These are phyloP conservation scores for Silurus meridionalis DNA, from an alignment of 2,113 vertebrate species.

Conservation along the genomic window DNA sequence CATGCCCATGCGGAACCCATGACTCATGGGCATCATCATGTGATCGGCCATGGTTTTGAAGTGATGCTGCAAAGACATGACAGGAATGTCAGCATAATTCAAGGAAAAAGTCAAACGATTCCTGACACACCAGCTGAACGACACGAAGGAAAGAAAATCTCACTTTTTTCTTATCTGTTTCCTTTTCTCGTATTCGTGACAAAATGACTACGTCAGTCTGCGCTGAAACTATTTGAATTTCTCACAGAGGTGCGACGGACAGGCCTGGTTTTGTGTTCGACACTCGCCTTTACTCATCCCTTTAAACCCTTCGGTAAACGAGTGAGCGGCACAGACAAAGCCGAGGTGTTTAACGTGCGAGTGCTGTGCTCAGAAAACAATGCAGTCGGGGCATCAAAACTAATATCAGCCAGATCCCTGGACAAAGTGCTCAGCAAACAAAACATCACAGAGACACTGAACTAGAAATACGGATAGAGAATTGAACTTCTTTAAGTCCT, in stretches of 20 bases:
- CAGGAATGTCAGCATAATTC: not conserved
- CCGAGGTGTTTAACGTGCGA: conserved; percentile 14
- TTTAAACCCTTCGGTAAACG: not conserved
- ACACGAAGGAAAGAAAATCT: not conserved
- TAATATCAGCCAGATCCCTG: conserved; percentile 42
- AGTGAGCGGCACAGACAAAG: conserved; percentile 23
- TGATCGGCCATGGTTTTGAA: conserved; percentile 84
- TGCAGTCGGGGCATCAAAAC: conserved; percentile 45
- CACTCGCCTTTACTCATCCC: not conserved
- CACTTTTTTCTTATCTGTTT: too few species aligned
- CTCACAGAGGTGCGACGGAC: not conserved
- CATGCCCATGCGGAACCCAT: conserved; percentile 82
- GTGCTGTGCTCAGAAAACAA: conserved; percentile 30
- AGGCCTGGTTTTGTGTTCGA: not conserved
- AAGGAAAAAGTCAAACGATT: not conserved
- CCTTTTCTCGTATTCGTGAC: not conserved
- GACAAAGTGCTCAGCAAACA: conserved; percentile 49
- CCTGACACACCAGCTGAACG: conserved; percentile 4
- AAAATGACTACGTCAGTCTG: not conserved
- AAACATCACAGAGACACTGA: conserved; percentile 41
- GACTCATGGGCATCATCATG: conserved; percentile 89
- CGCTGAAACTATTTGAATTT: not conserved
- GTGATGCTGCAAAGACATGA: conserved; percentile 47
- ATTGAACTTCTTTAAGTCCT: not conserved
- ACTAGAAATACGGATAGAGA: not conserved